A percentile compares a stretch with the other conserved stretches of the same genome.
Conservation (phyloP, 2,797 vertebrate genomes). For the Pipistrellus pygmaeus region DNA sequence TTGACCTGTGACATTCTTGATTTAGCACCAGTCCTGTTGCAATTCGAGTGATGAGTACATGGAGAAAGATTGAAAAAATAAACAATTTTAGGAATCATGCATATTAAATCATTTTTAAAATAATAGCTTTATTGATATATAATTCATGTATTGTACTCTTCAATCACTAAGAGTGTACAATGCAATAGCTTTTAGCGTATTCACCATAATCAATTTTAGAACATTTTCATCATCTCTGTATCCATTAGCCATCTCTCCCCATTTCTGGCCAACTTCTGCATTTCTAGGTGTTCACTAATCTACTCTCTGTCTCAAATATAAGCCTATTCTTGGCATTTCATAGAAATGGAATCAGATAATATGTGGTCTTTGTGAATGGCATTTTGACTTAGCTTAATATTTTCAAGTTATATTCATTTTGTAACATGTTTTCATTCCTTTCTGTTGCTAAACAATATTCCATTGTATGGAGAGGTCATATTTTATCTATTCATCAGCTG, state of each 20-base stretch:
- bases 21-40: not conserved
- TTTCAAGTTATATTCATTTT: not conserved
- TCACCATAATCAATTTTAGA: not conserved
- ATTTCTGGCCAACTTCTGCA: not conserved
- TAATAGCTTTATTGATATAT: not conserved
- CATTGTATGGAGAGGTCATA: not conserved
- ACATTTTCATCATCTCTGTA: not conserved
- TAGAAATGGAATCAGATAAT: not conserved
- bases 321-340: not conserved
- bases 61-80: not conserved
- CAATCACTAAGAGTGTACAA: not conserved
- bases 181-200: not conserved
- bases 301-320: not conserved
- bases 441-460: not conserved
- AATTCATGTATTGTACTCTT: not conserved
- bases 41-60: not conserved
- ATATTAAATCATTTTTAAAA: not conserved
- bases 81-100: not conserved
- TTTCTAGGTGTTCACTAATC: not conserved
- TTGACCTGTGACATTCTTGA: not conserved
- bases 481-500: conserved; percentile 25
- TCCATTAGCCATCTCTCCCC: not conserved
- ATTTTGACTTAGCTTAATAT: not conserved
- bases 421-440: not conserved
- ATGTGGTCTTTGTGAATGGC: not conserved